Evolutionary conservation across 2,113 vertebrate genomes (phyloP).

Genomic region (Thymallus thymallus): DNA sequence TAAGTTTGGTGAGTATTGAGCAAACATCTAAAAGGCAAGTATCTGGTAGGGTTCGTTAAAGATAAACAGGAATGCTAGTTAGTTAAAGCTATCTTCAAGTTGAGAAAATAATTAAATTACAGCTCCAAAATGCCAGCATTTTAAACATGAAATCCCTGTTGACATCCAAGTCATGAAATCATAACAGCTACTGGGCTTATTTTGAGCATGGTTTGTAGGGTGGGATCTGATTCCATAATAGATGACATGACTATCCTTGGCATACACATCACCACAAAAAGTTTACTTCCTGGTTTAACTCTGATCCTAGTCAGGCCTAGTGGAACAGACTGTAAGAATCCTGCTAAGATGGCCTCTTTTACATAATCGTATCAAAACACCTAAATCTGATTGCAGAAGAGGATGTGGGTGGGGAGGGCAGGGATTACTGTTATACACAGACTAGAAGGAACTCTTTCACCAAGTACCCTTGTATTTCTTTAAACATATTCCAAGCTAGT

Average conservation of each 20-base stretch:
- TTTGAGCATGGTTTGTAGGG: background rate
- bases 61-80: background rate
- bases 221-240: background rate
- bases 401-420: too few relatives aligned
- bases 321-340: background rate
- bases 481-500: background rate
- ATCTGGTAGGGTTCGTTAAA: background rate
- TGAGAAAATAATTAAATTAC: background rate
- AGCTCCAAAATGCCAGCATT: background rate
- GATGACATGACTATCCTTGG: background rate
- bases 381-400: background rate
- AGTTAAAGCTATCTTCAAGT: background rate
- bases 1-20: background rate
- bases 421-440: background rate
- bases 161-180: background rate
- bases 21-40: background rate
- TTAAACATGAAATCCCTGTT: background rate
- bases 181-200: background rate
- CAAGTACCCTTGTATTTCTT: background rate
- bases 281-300: background rate
- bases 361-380: slow-evolving; percentile 11
- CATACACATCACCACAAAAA: background rate
- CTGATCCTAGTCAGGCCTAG: background rate
- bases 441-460: background rate
- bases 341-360: slow-evolving; percentile 1